Base-by-base conservation (phyloP, 2,888 invertebrate species). In the Lampropteryx suffumata region DNA sequence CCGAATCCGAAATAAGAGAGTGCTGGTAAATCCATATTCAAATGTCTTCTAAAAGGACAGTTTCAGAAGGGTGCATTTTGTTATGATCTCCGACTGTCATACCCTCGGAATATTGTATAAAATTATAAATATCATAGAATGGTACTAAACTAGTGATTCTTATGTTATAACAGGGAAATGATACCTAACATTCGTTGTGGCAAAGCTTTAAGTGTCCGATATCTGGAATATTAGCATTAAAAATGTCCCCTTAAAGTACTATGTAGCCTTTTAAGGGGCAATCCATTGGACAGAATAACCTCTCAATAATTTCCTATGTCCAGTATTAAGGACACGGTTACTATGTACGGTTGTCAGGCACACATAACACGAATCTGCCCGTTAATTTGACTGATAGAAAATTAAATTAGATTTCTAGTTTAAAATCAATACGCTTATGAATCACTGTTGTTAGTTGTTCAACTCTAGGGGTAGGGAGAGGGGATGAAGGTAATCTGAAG, bases 91-190 rank as follows among this genome's bases (percentile, higher is more conserved):
- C 32, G 35, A 52, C 7, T 36, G 42, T 24, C 5, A 41, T 8
- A 32, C 33, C 43, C 35, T 55, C 37, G 41, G 45, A 55, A 58
- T 57, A 54, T 47, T 67, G 54, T 65, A 49, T 60, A 59, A 57
- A 61, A 36, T 36, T 61, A 65, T 57, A 66, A 53, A 34, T 49
- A 41, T 24, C 7, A 2, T 37, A 50, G 13, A 48, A 62, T 61
- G 60, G 65, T 65, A 67, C 66, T 62, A 64, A 35, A 62, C 58
- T 63, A 64, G 55, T 54, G 57, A 59, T 58, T 65, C 55, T 71
- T 69, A 65, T 61, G 62, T 71, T 66, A 57, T 61, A 65, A 72
- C 73, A 74, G 73, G 72, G 69, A 69, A 57, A 37, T 32, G 62
- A 64, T 64, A 63, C 59, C 57, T 61, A 64, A 62, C 59, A 60